Percentiles rank a stretch among this genome's conserved stretches.
Conservation (phyloP, 2,797 vertebrate genomes). For the Alauda arvensis region DNA sequence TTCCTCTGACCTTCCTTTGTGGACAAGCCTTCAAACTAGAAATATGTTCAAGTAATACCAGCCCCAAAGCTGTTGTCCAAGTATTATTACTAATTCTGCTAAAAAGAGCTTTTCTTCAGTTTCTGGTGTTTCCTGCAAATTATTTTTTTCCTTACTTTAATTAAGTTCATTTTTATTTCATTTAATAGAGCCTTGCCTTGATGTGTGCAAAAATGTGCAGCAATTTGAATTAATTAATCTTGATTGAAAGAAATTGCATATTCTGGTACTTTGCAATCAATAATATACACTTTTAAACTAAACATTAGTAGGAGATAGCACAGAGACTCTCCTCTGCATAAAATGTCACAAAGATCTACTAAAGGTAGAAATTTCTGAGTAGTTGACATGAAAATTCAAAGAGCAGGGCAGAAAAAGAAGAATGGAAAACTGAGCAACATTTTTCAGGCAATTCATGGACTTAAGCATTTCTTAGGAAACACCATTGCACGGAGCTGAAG, state of each 20-base stretch:
- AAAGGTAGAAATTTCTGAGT: not conserved
- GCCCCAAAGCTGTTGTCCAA: not conserved
- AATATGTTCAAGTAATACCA: not conserved
- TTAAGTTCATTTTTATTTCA: not conserved
- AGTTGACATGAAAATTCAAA: not conserved
- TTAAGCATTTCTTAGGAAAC: not conserved
- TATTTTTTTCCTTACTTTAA: not conserved
- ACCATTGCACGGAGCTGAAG: not conserved
- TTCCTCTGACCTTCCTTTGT: not conserved
- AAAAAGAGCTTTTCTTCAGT: not conserved
- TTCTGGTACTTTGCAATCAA: not conserved
- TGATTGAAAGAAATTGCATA: not conserved
- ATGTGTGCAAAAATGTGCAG: not conserved
- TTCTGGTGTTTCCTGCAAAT: not conserved
- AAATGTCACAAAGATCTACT: not conserved
- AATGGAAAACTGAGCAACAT: not conserved
- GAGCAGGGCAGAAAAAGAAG: not conserved
- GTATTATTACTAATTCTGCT: not conserved
- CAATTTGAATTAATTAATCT: not conserved
- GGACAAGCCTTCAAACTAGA: not conserved
- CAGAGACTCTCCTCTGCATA: not conserved
- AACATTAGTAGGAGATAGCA: not conserved
- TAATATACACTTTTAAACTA: not conserved
- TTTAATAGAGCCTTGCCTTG: not conserved
- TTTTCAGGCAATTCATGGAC: not conserved